These are phyloP conservation scores for Melanogrammus aeglefinus DNA, from an alignment of 2,797 vertebrate genomes.

Conservation along the genomic window DNA sequence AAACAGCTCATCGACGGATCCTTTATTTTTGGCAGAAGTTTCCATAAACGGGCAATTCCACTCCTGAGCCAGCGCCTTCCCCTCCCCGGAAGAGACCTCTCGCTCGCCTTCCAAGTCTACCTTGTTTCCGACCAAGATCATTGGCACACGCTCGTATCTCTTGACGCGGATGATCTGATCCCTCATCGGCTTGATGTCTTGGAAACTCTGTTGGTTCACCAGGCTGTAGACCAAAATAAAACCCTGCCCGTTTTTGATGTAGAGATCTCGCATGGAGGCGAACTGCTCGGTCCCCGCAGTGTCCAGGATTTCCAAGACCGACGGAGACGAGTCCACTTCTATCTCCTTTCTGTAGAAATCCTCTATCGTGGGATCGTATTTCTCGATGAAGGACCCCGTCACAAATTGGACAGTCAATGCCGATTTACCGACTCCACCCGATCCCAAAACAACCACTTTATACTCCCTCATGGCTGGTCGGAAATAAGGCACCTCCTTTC, in stretches of 20 bases:
- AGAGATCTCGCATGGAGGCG: slow-evolving; percentile 91
- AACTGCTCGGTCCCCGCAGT: slow-evolving; percentile 93
- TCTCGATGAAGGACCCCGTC: slow-evolving; percentile 91
- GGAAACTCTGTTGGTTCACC: slow-evolving; percentile 93
- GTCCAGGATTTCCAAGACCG: slow-evolving; percentile 92
- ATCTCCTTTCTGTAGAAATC: slow-evolving; percentile 95
- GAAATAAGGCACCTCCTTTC: slow-evolving; percentile 58
- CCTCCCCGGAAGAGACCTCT: slow-evolving; percentile 89
- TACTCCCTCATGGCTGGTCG: slow-evolving; percentile 83
- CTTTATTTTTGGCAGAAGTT: slow-evolving; percentile 96
- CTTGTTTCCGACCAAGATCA: slow-evolving; percentile 98
- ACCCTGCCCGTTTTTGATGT: slow-evolving; percentile 92
- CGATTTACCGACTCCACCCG: slow-evolving; percentile 90
- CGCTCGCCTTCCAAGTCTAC: slow-evolving; percentile 93
- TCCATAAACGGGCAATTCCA: slow-evolving; percentile 97
- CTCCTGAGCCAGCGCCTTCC: slow-evolving; percentile 91
- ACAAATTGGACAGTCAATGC: slow-evolving; percentile 92
- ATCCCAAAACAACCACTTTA: slow-evolving; percentile 92
- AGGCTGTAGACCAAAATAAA: slow-evolving; percentile 90
- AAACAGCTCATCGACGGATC: slow-evolving; percentile 91
- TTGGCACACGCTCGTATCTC: slow-evolving; percentile 90
- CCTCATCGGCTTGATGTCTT: slow-evolving; percentile 93
- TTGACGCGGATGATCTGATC: slow-evolving; percentile 96
- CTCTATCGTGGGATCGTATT: slow-evolving; percentile 93
- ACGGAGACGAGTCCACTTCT: slow-evolving; percentile 93